These are phyloP conservation scores for Meandrusa payeni DNA, from an alignment of 2,888 invertebrate species.

Conservation along the genomic window DNA sequence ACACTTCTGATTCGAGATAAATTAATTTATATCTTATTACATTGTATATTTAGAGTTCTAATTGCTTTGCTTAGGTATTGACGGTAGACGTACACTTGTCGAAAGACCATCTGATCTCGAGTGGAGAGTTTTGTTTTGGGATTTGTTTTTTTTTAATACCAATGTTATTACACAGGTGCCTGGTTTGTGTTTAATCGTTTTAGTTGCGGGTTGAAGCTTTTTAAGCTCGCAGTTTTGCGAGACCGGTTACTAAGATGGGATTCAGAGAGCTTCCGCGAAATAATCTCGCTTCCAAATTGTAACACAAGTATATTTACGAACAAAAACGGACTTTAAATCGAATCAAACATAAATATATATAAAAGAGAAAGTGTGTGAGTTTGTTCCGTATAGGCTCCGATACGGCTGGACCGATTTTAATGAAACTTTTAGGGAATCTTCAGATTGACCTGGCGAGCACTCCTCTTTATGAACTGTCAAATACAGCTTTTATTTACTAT, in stretches of 20 bases:
- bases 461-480: no score
- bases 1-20: conserved; percentile 3
- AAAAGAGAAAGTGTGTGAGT: no score
- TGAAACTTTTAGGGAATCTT: no score
- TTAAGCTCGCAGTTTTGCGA: conserved; percentile 14
- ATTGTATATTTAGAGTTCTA: background rate
- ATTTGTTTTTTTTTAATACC: conserved; percentile 28
- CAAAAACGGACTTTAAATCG: no score
- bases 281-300: background rate
- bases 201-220: conserved; percentile 26
- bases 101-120: conserved; percentile 27
- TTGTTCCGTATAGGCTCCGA: no score
- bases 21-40: background rate
- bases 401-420: no score
- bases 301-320: no score
- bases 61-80: conserved; percentile 16
- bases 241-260: background rate
- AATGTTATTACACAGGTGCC: conserved; percentile 34
- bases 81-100: conserved; percentile 11
- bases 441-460: no score
- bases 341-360: no score
- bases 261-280: background rate
- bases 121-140: conserved; percentile 30
- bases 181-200: conserved; percentile 28
- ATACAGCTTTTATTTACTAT: no score